Percentiles rank a stretch among this genome's conserved stretches.
Evolutionary conservation across 2,797 vertebrate genomes (phyloP).

Genomic region (Melanotaenia boesemani): DNA sequence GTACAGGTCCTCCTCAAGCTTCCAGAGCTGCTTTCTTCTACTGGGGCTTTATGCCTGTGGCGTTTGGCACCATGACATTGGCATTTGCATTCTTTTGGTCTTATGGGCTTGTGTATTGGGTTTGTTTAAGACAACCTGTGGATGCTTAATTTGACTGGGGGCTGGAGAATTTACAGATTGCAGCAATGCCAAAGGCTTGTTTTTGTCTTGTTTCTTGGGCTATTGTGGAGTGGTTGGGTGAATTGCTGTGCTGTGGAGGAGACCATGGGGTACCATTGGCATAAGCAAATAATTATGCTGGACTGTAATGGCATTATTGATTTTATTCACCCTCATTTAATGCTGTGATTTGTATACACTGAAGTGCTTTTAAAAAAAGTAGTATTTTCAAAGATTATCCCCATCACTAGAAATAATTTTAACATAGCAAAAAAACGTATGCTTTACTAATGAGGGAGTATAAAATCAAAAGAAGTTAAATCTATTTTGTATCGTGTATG

Average conservation of each 20-base stretch:
- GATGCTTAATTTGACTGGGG: slow-evolving; percentile 9
- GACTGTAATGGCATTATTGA: not conserved
- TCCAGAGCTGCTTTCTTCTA: not conserved
- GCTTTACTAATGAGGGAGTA: too few species aligned
- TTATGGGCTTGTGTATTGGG: not conserved
- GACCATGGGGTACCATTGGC: not conserved
- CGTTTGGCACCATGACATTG: slow-evolving; percentile 2
- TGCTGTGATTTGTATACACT: not conserved
- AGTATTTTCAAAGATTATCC: not conserved
- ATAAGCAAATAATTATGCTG: not conserved
- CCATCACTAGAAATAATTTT: not conserved
- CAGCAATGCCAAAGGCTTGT: not conserved
- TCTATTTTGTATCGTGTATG: too few species aligned
- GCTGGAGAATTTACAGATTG: not conserved
- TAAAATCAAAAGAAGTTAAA: too few species aligned
- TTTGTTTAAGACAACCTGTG: slow-evolving; percentile 10
- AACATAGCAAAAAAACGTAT: not conserved
- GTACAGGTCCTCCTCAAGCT: not conserved
- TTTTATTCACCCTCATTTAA: too few species aligned
- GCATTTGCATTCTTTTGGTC: not conserved
- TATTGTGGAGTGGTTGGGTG: not conserved
- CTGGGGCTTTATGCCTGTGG: not conserved
- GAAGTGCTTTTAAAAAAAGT: not conserved
- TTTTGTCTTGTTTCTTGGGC: not conserved
- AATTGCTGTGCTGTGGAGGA: not conserved